Evolutionary conservation across 2,113 vertebrate genomes (phyloP).

Genomic region (Calidris pygmaea): DNA sequence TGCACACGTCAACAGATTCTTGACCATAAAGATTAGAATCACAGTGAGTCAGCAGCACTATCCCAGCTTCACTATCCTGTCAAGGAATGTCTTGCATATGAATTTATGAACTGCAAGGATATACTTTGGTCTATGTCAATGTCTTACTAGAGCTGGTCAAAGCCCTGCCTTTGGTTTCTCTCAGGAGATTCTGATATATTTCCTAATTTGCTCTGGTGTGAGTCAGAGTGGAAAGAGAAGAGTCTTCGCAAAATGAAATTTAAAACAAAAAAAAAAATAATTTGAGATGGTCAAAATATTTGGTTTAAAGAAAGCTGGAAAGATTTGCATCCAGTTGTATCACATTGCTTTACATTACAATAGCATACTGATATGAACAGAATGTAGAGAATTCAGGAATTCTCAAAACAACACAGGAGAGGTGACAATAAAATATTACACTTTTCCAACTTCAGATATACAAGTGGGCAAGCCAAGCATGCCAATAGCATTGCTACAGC

Average conservation of each 20-base stretch:
- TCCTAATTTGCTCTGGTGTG: constrained; percentile 15
- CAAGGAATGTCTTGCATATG: neutral
- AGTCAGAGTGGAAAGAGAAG: neutral
- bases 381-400: neutral
- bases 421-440: neutral
- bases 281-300: neutral
- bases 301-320: neutral
- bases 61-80: neutral
- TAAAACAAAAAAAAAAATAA: neutral
- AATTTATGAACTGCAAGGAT: neutral
- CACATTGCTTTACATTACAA: neutral
- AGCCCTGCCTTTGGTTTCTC: neutral
- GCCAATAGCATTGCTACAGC: neutral
- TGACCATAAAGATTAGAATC: neutral
- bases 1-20: neutral
- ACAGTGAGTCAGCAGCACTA: neutral
- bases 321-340: neutral
- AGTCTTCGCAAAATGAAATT: neutral
- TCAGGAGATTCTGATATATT: neutral
- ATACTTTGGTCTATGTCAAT: neutral
- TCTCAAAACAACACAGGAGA: neutral
- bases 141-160: neutral
- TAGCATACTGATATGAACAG: neutral
- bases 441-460: neutral
- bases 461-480: neutral